Base-by-base conservation (phyloP, 2,888 invertebrate species). In the Heteromyza rotundicornis region DNA sequence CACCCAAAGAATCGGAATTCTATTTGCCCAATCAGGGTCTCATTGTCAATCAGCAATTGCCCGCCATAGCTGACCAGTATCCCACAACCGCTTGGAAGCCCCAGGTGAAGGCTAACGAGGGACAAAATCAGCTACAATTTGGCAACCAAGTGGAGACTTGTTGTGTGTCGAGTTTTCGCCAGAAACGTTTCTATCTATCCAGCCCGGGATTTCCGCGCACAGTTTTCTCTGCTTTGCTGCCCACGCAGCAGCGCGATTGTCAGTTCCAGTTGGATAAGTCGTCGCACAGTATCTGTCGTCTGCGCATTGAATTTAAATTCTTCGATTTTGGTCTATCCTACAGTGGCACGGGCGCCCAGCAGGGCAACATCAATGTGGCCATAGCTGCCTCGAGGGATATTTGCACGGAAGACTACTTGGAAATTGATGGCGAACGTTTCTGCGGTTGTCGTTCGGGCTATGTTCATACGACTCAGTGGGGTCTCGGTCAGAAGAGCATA, bases 171-270 rank as follows among this genome's bases (percentile, higher is more conserved):
- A 75, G 69, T 23, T 86, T 85, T 66, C 82, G 78, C 40, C 79
- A 84, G 17, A 82, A 81, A 60, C 80, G 81, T 59, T 86, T 87
- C 70, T 79, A 85, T 35, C 67, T 89, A 1, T 77, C 85, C 1
- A 88, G 86, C 78, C 88, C 88, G 1, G 86, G 86, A 16, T 88
- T 88, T 74, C 88, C 87, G 0, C 80, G 81, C 53, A 82, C 79
- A 2, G 75, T 80, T 1, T 78, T 80, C n/a, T 77, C 73, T 19
- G 75, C 73, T 2, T 52, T 78, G 55, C 53, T 78, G 56, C 80
- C 76, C 19, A 70, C 76, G 47, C 76, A 74, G 32, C 78, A 79
- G 10, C 76, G 74, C 1, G 85, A 87, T 57, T 89, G 89, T 66
- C 71, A 81, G 14, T 87, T 86, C 68, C 80, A 82, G 12, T 84